Evolutionary conservation across 2,113 vertebrate genomes (phyloP), one percentile per base, ranked within the genome.

Genomic region (Ceyx melanurus): DNA sequence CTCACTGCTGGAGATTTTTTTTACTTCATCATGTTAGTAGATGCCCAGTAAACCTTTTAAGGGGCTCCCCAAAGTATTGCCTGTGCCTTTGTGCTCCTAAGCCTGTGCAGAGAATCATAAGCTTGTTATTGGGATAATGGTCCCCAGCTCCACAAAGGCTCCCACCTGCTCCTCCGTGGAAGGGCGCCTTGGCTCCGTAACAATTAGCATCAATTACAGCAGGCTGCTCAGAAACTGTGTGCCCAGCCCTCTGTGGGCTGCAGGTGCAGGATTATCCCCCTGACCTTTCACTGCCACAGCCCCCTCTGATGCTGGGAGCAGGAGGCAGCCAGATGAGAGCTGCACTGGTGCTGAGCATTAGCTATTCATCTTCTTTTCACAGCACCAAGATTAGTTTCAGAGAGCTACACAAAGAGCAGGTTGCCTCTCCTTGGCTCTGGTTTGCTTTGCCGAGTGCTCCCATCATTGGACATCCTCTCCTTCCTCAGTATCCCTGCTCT

Each of bases 241-340:
- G 10, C 46, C 46, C 5, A 3, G 78, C 71, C 53, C 75, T 96
- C 89, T 74, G 19, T 17, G 43, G 86, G 75, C 85, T 97, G 97
- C 97, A 98, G 97, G 97, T 98, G 97, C 96, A 95, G 87, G 93
- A 96, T 97, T 97, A 95, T 97, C 91, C 83, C 61, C 6, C 5
- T 86, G 97, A 97, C 97, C 97, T 97, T 96, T 97, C 11, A 4
- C 89, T 97, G 75, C 72, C 68, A 29, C 85, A 91, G 67, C 31
- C 15, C 93, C 75, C 73, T 84, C 54, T 29, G 64, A 90, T 0
- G 68, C 86, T 9, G 73, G 76, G 71, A 94, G 80, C 80, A 71
- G 95, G 81, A 94, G 82, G 91, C 77, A 51, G 42, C 68, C 92
- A 83, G 84, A 85, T 40, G 78, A 85, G 87, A 90, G 53, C 61